Percentiles rank a stretch among this genome's conserved stretches.
These are phyloP conservation scores for Morinoia aosen DNA, from an alignment of 2,888 invertebrate genomes.

Conservation along the genomic window DNA sequence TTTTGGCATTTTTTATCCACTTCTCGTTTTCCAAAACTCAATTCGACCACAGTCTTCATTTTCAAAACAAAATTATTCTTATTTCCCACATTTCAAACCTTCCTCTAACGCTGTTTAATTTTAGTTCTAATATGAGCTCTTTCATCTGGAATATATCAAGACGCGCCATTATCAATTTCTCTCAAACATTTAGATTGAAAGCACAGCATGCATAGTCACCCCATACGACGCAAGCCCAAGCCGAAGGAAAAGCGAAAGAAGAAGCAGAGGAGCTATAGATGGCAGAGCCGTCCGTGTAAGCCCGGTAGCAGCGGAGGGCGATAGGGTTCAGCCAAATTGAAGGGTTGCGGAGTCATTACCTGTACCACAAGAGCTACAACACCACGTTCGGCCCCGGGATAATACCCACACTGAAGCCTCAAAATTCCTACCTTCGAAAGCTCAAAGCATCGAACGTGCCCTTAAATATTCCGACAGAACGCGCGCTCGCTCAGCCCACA, in stretches of 20 bases:
- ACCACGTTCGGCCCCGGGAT: slow-evolving; percentile 53
- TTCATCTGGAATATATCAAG: neutral
- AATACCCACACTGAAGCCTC: slow-evolving; percentile 46
- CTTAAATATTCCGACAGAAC: slow-evolving; percentile 8
- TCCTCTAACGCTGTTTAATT: neutral
- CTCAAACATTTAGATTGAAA: neutral
- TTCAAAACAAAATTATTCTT: neutral
- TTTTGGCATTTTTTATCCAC: neutral
- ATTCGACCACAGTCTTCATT: neutral
- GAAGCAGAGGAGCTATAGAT: neutral
- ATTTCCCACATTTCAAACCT: neutral
- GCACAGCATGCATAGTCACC: neutral
- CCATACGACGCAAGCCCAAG: neutral
- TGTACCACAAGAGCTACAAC: slow-evolving; percentile 50
- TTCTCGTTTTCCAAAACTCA: neutral
- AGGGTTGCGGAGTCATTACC: slow-evolving; percentile 47
- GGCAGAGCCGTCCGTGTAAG: neutral
- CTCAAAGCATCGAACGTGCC: slow-evolving; percentile 13
- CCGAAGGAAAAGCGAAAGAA: neutral
- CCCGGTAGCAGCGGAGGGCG: slow-evolving; percentile 45
- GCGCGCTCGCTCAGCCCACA: slow-evolving; percentile 13
- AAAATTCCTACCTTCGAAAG: slow-evolving; percentile 45
- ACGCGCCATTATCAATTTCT: neutral
- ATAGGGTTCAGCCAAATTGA: slow-evolving; percentile 38
- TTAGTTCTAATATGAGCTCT: neutral